These are phyloP conservation scores for Phymanthus crucifer DNA, from an alignment of 92 coral and sea anemone genomes.

Conservation along the genomic window DNA sequence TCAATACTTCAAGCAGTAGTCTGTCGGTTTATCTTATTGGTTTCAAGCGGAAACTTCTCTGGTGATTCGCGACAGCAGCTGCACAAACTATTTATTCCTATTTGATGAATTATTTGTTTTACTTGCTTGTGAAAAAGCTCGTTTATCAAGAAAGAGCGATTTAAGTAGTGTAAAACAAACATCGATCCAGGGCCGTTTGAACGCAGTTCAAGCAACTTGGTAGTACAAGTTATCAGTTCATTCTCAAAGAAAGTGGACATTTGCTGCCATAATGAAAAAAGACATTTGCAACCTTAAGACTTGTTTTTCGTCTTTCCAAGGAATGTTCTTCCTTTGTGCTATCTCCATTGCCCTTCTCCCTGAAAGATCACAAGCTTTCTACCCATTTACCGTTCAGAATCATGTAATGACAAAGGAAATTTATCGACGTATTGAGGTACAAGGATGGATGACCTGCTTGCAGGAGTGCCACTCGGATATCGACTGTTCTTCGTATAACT, in stretches of 20 bases:
- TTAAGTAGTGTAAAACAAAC: no score
- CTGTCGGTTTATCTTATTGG: background rate
- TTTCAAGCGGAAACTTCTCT: background rate
- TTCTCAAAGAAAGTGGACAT: background rate
- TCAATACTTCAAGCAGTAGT: background rate
- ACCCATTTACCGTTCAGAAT: slow-evolving; percentile 13
- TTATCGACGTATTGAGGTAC: background rate
- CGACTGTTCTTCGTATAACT: slow-evolving; percentile 38
- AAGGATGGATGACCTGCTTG: slow-evolving; percentile 28
- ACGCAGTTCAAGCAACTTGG: background rate
- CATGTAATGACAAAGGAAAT: slow-evolving; percentile 14
- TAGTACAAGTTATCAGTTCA: background rate
- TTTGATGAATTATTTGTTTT: background rate
- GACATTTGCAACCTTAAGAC: background rate
- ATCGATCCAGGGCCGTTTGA: no score
- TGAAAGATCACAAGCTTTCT: background rate
- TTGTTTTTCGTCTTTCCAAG: background rate
- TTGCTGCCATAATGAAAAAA: background rate
- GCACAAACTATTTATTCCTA: background rate
- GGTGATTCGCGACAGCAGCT: background rate
- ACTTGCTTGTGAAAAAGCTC: background rate
- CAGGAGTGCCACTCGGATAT: slow-evolving; percentile 9
- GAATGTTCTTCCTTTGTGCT: background rate
- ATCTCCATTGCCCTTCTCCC: background rate
- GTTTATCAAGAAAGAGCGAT: background rate